A percentile compares a stretch with the other conserved stretches of the same genome.
Conservation (phyloP, 2,888 invertebrate genomes). For the Pristionchus mayeri region DNA sequence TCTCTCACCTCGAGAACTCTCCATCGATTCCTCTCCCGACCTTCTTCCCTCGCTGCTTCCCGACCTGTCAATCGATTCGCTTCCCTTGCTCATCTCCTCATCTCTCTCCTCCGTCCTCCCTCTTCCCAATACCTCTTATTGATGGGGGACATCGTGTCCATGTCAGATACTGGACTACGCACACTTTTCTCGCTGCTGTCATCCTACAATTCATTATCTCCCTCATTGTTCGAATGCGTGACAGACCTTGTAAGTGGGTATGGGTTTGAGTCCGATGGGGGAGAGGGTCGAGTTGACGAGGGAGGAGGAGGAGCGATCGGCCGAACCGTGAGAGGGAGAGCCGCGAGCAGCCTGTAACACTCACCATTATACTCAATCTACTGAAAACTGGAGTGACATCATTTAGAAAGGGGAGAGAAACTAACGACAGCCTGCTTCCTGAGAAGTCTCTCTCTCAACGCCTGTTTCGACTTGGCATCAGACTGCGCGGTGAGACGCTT, state of each 20-base stretch:
- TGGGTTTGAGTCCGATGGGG: slow-evolving; percentile 28
- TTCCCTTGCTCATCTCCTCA: background rate
- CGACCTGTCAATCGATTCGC: too few relatives aligned
- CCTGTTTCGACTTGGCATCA: slow-evolving; percentile 58
- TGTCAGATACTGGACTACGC: background rate
- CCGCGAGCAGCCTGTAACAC: background rate
- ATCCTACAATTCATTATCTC: background rate
- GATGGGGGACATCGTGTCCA: slow-evolving; percentile 12
- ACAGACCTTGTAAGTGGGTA: background rate
- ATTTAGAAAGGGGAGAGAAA: background rate
- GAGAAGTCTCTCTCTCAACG: slow-evolving; percentile 61
- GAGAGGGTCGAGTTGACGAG: slow-evolving; percentile 23
- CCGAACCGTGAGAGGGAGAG: background rate
- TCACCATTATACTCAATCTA: background rate
- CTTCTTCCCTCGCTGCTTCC: too few relatives aligned
- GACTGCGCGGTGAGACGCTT: slow-evolving; percentile 50
- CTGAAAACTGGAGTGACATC: too few relatives aligned
- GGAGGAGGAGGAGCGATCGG: background rate
- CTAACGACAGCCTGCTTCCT: slow-evolving; percentile 52
- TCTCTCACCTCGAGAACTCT: background rate
- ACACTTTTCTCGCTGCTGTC: too few relatives aligned
- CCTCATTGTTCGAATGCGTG: too few relatives aligned
- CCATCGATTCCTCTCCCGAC: slow-evolving; percentile 6
- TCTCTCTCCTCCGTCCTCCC: background rate
- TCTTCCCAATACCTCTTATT: background rate